Conservation (phyloP, 2,113 vertebrate genomes). For the Brevimyrus niger region DNA sequence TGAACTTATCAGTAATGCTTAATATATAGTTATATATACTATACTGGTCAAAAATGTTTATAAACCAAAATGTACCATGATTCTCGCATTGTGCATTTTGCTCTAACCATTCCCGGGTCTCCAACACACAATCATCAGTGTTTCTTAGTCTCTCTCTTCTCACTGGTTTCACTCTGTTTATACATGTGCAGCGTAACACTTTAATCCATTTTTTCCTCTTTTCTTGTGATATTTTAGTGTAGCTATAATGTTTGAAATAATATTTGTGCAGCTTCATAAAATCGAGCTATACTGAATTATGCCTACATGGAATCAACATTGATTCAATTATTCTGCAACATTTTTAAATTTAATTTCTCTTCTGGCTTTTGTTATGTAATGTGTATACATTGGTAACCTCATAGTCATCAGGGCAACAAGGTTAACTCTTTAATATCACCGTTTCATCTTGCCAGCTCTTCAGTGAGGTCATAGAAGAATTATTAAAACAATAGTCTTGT, state of each 20-base stretch:
- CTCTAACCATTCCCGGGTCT: background rate
- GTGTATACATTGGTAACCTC: background rate
- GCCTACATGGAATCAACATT: background rate
- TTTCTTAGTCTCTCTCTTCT: background rate
- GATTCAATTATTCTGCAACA: background rate
- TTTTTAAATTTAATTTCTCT: background rate
- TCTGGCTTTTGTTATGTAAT: background rate
- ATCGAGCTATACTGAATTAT: background rate
- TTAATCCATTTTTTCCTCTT: background rate
- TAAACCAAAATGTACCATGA: background rate
- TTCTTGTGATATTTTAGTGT: background rate
- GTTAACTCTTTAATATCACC: background rate
- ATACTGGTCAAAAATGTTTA: background rate
- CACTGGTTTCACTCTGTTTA: background rate
- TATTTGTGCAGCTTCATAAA: background rate
- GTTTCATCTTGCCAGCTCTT: background rate
- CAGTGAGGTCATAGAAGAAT: background rate
- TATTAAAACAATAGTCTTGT: background rate
- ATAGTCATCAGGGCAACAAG: background rate
- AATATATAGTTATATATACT: background rate
- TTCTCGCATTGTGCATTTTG: background rate
- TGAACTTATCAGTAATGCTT: background rate
- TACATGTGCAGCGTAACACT: background rate
- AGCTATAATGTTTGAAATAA: background rate
- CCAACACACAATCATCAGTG: background rate